A percentile compares a stretch with the other conserved stretches of the same genome.
phyloP scores from a whole-genome alignment of 2,113 vertebrate species.

The Axis porcinus region DNA sequence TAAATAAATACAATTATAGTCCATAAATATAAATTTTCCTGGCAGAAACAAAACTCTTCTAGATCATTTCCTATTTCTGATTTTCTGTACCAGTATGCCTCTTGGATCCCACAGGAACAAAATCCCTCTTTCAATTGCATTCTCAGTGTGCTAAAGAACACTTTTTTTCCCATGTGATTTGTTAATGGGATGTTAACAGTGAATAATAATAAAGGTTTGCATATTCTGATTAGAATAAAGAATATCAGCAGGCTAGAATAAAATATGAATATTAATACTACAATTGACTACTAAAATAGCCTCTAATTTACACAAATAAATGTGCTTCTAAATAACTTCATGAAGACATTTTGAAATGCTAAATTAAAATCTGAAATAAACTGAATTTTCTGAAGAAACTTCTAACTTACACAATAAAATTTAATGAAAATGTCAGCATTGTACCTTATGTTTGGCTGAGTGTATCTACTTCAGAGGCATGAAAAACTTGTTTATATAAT shows the following conservation, averaged over 20 bases:
- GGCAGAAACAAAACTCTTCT: not conserved
- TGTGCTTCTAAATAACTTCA: conserved; percentile 17
- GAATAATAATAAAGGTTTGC: conserved; percentile 28
- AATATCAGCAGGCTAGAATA: conserved; percentile 25
- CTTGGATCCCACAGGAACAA: not conserved
- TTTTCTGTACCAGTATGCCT: not conserved
- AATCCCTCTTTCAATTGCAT: not conserved
- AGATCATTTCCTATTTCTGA: not conserved
- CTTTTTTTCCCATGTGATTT: conserved; percentile 31
- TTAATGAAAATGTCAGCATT: not conserved
- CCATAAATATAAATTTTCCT: not conserved
- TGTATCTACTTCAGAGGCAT: not conserved
- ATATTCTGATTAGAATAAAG: conserved; percentile 50
- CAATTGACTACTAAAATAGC: conserved; percentile 28
- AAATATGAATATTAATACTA: conserved; percentile 51
- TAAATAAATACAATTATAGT: not conserved
- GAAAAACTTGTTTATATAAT: not conserved
- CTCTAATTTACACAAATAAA: conserved; percentile 35
- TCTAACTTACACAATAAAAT: not conserved
- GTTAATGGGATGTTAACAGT: conserved; percentile 29
- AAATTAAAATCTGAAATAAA: conserved; percentile 6
- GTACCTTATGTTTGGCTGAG: not conserved
- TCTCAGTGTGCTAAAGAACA: not conserved
- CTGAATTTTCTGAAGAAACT: not conserved
- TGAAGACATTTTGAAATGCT: not conserved